phyloP scores from a whole-genome alignment of 2,797 vertebrate species.

The Gallinago stenura region DNA sequence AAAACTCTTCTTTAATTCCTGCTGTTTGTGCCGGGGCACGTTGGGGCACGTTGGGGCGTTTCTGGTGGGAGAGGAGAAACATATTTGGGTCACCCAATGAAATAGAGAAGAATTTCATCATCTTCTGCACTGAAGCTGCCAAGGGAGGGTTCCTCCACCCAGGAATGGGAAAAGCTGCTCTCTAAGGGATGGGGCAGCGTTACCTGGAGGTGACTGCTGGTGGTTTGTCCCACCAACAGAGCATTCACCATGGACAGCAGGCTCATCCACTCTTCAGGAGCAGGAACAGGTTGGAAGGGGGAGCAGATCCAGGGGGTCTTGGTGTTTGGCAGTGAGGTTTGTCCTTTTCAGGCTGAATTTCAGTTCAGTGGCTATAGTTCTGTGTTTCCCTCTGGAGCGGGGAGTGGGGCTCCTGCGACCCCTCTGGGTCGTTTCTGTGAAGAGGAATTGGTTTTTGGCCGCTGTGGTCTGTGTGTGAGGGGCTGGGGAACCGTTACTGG shows the following conservation, averaged over 20 bases:
- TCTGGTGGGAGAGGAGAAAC: neutral
- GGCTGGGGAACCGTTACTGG: neutral
- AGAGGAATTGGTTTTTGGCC: neutral
- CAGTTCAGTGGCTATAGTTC: neutral
- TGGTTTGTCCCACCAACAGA: no score
- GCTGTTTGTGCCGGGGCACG: neutral
- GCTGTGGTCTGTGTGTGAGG: no score
- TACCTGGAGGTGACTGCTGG: no score
- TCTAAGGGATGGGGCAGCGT: neutral
- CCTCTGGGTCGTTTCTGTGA: neutral
- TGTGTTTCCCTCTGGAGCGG: neutral
- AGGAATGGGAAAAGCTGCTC: neutral
- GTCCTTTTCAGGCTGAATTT: neutral
- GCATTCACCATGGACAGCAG: neutral
- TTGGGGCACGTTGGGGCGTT: neutral
- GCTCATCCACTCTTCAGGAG: neutral
- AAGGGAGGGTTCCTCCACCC: neutral
- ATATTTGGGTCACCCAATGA: neutral
- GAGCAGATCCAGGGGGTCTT: neutral
- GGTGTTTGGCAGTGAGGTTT: neutral
- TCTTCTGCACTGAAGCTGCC: neutral
- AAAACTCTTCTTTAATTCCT: neutral
- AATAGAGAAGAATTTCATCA: neutral
- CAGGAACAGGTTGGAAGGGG: neutral
- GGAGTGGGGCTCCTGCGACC: rapidly evolving